Percentiles rank a stretch among this genome's conserved stretches.
Conservation (phyloP, 1,140 invertebrate genomes). For the Magallana gigas region DNA sequence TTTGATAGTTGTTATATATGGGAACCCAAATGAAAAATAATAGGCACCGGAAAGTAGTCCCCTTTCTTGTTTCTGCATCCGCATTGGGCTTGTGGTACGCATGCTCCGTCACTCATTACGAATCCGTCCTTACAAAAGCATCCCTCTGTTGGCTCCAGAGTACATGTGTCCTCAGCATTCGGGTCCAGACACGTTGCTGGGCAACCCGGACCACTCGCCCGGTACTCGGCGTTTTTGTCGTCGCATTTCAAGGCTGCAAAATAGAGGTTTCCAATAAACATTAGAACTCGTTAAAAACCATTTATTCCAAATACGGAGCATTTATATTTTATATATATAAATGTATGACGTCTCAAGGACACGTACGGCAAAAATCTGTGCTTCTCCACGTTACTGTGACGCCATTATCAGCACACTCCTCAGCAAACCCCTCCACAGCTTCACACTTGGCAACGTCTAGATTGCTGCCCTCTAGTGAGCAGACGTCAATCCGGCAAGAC, state of each 20-base stretch:
- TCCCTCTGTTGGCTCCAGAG: slow-evolving; percentile 42
- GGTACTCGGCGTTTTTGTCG: slow-evolving; percentile 47
- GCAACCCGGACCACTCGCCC: slow-evolving; percentile 38
- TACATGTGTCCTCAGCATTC: slow-evolving; percentile 43
- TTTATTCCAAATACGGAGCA: not conserved
- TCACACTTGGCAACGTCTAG: slow-evolving; percentile 47
- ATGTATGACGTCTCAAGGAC: not conserved
- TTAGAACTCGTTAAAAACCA: not conserved
- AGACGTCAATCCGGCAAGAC: slow-evolving; percentile 55
- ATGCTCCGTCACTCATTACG: slow-evolving; percentile 55
- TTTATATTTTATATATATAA: not conserved
- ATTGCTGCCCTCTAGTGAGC: slow-evolving; percentile 46
- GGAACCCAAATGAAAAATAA: too few relatives aligned
- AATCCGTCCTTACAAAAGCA: slow-evolving; percentile 60
- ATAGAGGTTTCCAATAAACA: not conserved
- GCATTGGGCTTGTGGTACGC: slow-evolving; percentile 51
- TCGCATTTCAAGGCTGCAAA: slow-evolving; percentile 49
- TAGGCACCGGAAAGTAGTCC: slow-evolving; percentile 52
- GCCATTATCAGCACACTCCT: slow-evolving; percentile 57
- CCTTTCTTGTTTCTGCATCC: slow-evolving; percentile 55
- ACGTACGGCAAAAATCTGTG: slow-evolving; percentile 57
- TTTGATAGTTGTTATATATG: too few relatives aligned
- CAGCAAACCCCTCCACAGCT: slow-evolving; percentile 56
- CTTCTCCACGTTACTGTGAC: slow-evolving; percentile 57
- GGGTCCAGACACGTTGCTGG: slow-evolving; percentile 54